Evolutionary conservation across 2,113 vertebrate species (phyloP), one percentile per base, ranked within the genome.

Genomic region (Ia io): DNA sequence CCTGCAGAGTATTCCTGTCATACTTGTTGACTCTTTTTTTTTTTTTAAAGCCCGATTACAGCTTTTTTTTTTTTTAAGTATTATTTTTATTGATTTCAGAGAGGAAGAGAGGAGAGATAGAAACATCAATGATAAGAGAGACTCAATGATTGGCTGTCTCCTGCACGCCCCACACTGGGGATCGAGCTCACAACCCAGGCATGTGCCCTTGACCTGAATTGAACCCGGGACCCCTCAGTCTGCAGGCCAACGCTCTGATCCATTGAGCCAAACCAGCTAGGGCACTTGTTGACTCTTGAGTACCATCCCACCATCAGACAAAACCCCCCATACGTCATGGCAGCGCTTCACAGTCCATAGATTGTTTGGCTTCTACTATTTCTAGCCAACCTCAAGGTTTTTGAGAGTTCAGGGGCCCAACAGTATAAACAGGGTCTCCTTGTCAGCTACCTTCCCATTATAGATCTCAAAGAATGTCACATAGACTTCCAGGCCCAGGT

Each of bases 391-490:
- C 30, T 84, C 28, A 93, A 90, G 40, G 37, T 90, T 73, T 88
- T 40, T 65, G 84, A 89, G 69, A 92, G 30, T 59, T 84, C 47
- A 70, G 59, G n/a, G 59, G 22, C 14, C 49, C 61, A 63, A 76
- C 1, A 91, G 32, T 17, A 71, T 28, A 76, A 51, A 94, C 2
- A 35, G 28, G 53, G 63, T n/a, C 47, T 53, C 67, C 42, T n/a
- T 82, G 91, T 44, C 82, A 44, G 32, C 13, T 95, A 99, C 99
- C 98, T 99, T 99, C 91, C 99, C 99, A 83, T 99, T 99, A 97
- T 99, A 99, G 98, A 99, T 99, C 98, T 99, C 99, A 97, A 99
- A 99, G 98, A 99, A 99, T 35, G 99, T 99, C 90, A 99, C 99
- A 51, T 98, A 99, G 51, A 99, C 98, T 91, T 98, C 98, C 40